These are phyloP conservation scores for Carposina sasakii DNA, from an alignment of 1,140 invertebrate genomes.

Conservation along the genomic window DNA sequence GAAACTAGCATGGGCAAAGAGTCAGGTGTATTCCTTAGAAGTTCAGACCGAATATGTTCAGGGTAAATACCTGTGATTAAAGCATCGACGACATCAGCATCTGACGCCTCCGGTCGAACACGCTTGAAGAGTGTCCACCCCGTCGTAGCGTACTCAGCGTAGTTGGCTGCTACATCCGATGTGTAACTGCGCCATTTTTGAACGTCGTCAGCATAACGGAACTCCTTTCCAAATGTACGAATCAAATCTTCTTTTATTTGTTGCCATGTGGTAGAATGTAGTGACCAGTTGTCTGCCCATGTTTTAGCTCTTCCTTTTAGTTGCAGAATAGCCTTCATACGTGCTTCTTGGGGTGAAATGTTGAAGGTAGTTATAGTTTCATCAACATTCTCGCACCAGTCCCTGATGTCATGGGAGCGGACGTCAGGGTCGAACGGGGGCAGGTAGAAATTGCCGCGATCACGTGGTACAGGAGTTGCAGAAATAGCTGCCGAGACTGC, in stretches of 20 bases:
- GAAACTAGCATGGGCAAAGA: constrained; percentile 22
- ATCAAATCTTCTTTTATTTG: constrained; percentile 26
- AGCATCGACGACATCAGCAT: constrained; percentile 20
- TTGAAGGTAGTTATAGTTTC: constrained; percentile 19
- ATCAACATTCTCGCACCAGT: constrained; percentile 32
- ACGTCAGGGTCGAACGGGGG: constrained; percentile 27
- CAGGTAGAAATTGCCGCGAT: constrained; percentile 20
- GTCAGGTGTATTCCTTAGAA: constrained; percentile 24
- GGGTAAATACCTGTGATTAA: constrained; percentile 30
- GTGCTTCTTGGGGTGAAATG: constrained; percentile 25
- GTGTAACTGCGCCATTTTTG: constrained; percentile 28
- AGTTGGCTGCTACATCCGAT: constrained; percentile 22
- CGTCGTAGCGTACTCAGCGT: constrained; percentile 26
- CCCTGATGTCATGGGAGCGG: constrained; percentile 26
- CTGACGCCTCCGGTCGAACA: constrained; percentile 21
- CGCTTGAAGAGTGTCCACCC: constrained; percentile 23
- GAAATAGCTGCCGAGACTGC: constrained; percentile 18
- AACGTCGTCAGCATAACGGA: constrained; percentile 29
- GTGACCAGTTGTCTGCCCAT: constrained; percentile 30
- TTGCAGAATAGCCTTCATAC: constrained; percentile 30
- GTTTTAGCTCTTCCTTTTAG: constrained; percentile 27
- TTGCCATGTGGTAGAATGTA: constrained; percentile 24
- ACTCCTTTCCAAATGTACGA: constrained; percentile 23
- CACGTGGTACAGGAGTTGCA: neutral
- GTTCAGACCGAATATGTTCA: constrained; percentile 23